Evolutionary conservation across 2,113 vertebrate species (phyloP), one percentile per base, ranked within the genome.

Genomic region (Dryoscopus gambensis): DNA sequence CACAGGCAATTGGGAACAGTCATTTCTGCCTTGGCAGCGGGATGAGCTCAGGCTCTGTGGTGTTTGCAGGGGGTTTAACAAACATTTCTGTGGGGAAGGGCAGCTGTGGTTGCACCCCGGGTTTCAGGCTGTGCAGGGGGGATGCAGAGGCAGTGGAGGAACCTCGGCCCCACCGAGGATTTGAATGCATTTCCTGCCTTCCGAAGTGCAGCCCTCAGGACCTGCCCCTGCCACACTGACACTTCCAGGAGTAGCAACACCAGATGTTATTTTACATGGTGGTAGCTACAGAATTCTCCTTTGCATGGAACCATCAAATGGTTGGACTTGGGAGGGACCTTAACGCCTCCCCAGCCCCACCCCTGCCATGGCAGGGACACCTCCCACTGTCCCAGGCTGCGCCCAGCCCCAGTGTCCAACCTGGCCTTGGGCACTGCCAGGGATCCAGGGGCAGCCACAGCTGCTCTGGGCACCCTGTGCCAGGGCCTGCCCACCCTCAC

Each of bases 221-320:
- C n/a, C n/a, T n/a, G n/a, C n/a, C n/a, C n/a, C n/a, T n/a, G n/a
- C n/a, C n/a, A n/a, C n/a, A n/a, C n/a, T n/a, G 23, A 1, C 40
- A 9, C 25, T 53, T 33, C 44, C 44, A 59, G 10, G 27, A 63
- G 25, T 11, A 28, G 37, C 75, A 71, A 1, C 37, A 5, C 21
- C 22, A 42, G 15, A 5, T 42, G 4, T 2, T 31, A 7, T 42
- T 62, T 59, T 16, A 47, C 3, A 62, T 14, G 2, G 0, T 2
- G 5, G 37, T 30, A 27, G 14, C 40, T 13, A 13, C 44, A 56
- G 56, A 55, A 12, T 27, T 46, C n/a, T 52, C 16, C n/a, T 40
- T 74, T 50, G 14, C 44, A 10, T 18, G n/a, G 44, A n/a, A 68
- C 35, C 33, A 7, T 27, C 23, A 27, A 27, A 47, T 49, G 44